A percentile compares a stretch with the other conserved stretches of the same genome.
Conservation (phyloP, 2,113 vertebrate species). For the Machaerirhynchus nigripectus region DNA sequence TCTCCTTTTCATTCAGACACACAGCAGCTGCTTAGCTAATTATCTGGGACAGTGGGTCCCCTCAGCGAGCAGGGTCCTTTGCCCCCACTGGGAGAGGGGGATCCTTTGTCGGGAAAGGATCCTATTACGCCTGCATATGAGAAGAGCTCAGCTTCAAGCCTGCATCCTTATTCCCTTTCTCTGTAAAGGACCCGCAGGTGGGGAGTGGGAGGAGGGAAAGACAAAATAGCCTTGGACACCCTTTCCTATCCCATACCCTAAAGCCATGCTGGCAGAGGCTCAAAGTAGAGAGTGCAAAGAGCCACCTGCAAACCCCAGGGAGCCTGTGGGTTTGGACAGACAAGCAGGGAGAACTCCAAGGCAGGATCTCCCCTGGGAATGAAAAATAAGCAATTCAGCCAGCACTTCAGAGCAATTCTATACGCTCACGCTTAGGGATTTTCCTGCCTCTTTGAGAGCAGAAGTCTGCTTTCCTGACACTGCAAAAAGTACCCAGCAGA, state of each 20-base stretch:
- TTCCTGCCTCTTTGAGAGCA: not conserved
- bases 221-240: not conserved
- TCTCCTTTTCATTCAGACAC: conserved; percentile 21
- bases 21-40: conserved; percentile 45
- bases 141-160: not conserved
- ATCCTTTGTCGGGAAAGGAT: conserved; percentile 25
- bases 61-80: not conserved
- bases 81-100: not conserved
- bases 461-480: not conserved
- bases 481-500: not conserved
- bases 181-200: not conserved
- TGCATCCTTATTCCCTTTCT: not conserved
- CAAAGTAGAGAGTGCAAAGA: not conserved
- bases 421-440: rapidly evolving
- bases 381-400: rapidly evolving
- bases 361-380: not conserved
- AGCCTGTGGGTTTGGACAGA: not conserved
- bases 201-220: not conserved
- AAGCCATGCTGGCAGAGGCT: not conserved
- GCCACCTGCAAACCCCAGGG: not conserved
- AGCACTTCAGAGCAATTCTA: not conserved
- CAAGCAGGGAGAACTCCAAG: not conserved
- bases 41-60: conserved; percentile 8
- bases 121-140: not conserved
- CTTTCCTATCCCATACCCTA: not conserved